phyloP scores from a whole-genome alignment of 2,797 vertebrate genomes.

The Gephyroberyx darwinii region DNA sequence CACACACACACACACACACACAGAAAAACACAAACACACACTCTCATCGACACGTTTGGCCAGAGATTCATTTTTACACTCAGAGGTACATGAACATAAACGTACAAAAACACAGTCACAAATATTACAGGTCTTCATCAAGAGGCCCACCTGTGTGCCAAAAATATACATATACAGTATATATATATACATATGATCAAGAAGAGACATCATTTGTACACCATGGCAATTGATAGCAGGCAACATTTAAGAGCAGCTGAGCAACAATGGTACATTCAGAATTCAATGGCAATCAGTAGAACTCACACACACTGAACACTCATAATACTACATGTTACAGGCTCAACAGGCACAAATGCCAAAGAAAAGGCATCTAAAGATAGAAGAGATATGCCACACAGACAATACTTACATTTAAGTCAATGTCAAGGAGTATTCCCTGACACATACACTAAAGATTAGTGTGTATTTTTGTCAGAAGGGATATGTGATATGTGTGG shows the following conservation, averaged over 20 bases:
- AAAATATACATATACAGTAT: slow-evolving; percentile 74
- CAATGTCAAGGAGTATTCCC: slow-evolving; percentile 24
- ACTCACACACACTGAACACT: slow-evolving; percentile 41
- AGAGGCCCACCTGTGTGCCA: slow-evolving; percentile 74
- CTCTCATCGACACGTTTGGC: slow-evolving; percentile 3
- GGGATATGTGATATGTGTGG: slow-evolving; percentile 8
- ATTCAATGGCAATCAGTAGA: slow-evolving; percentile 64
- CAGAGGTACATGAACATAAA: slow-evolving; percentile 58
- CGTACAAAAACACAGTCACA: slow-evolving; percentile 74
- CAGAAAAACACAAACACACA: slow-evolving; percentile 28
- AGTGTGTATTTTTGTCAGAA: slow-evolving; percentile 5
- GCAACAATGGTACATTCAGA: slow-evolving; percentile 81
- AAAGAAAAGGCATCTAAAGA: slow-evolving; percentile 50
- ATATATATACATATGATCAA: slow-evolving; percentile 59
- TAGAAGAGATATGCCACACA: slow-evolving; percentile 40
- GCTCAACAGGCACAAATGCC: slow-evolving; percentile 48
- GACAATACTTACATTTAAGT: slow-evolving; percentile 33
- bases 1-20: slow-evolving; percentile 31
- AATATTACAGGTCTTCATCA: slow-evolving; percentile 70
- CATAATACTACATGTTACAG: slow-evolving; percentile 44
- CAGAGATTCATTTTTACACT: slow-evolving; percentile 19
- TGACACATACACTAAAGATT: slow-evolving; percentile 26
- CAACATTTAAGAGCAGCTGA: slow-evolving; percentile 78
- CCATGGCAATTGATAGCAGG: slow-evolving; percentile 78
- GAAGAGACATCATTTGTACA: slow-evolving; percentile 80